Evolutionary conservation across 2,797 vertebrate genomes (phyloP), one percentile per base, ranked within the genome.

Genomic region (Rhadinocentrus ornatus): DNA sequence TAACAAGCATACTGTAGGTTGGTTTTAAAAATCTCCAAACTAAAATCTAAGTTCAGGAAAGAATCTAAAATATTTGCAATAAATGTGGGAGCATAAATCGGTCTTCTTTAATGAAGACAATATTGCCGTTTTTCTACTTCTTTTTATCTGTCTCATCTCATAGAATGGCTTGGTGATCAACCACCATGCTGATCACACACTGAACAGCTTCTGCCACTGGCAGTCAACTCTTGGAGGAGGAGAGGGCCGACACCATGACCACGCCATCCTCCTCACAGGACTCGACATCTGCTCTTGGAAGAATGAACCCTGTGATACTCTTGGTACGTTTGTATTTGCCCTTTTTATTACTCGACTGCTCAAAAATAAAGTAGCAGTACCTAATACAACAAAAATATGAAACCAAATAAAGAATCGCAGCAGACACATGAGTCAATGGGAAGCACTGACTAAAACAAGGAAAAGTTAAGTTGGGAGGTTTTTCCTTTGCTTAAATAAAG

Each of bases 261-360:
- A 97, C 0, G 96, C 96, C 81, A 94, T 97, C 86, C 92, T 97
- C 26, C 94, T 97, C 46, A 97, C 96, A 0, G 96, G 96, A 37
- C 91, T 97, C 18, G 96, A 97, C 84, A 97, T 97, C 83, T 97
- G 96, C 82, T 97, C 96, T 24, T 97, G 96, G 96, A 97, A 97
- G 86, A 96, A 97, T 39, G 96, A 96, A 55, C 96, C 96, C 10
- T 97, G 96, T 71, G 96, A 97, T 64, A 97, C 96, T 5, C 88
- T 97, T 64, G 96, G 96, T 97, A 90, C 35, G 75, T 39, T 32
- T 69, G 62, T 20, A 59, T 41, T 26, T 60, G 24, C n/a, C 15
- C 2, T 66, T 34, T 66, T 53, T 55, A 58, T 60, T n/a, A 15
- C 18, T 58, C 4, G 18, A 24, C 31, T 15, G 35, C 24, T 65